Percentiles rank a stretch among this genome's conserved stretches.
Conservation (phyloP, 2,113 vertebrate genomes). For the Cyphomyrus plagiostoma region DNA sequence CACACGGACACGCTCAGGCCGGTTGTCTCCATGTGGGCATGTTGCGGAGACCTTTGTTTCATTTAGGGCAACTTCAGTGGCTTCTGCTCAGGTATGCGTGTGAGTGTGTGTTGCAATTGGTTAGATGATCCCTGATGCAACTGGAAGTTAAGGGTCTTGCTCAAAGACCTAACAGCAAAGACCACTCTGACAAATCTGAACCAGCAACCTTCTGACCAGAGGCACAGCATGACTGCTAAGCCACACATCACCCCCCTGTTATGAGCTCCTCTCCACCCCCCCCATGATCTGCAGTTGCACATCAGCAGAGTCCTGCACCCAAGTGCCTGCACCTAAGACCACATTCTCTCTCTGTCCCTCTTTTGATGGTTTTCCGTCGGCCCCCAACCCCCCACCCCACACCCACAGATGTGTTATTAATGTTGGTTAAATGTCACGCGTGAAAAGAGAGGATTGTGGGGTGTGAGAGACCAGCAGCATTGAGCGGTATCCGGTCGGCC, state of each 20-base stretch:
- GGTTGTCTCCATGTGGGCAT: not conserved
- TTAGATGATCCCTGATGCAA: not conserved
- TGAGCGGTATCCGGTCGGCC: conserved; percentile 3
- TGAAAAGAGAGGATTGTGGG: conserved; percentile 59
- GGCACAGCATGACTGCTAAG: not conserved
- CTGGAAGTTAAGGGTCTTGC: not conserved
- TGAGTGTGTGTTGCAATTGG: not conserved
- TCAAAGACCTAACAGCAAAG: not conserved
- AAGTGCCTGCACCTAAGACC: not conserved
- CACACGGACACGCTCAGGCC: not conserved
- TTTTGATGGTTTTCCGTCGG: not conserved
- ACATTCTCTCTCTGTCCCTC: not conserved
- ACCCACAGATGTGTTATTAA: conserved; percentile 56
- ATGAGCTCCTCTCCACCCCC: not conserved
- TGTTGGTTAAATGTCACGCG: conserved; percentile 54
- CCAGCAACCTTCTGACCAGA: not conserved
- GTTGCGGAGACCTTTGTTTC: not conserved
- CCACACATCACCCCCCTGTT: not conserved
- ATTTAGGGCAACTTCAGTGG: not conserved
- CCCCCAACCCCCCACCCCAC: not conserved
- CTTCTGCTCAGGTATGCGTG: not conserved
- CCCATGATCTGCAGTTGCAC: not conserved
- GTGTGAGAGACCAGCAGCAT: conserved; percentile 41
- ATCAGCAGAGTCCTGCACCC: not conserved
- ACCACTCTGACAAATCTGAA: not conserved